Evolutionary conservation across 2,888 invertebrate genomes (phyloP).

Genomic region (Cataglyphis livida): DNA sequence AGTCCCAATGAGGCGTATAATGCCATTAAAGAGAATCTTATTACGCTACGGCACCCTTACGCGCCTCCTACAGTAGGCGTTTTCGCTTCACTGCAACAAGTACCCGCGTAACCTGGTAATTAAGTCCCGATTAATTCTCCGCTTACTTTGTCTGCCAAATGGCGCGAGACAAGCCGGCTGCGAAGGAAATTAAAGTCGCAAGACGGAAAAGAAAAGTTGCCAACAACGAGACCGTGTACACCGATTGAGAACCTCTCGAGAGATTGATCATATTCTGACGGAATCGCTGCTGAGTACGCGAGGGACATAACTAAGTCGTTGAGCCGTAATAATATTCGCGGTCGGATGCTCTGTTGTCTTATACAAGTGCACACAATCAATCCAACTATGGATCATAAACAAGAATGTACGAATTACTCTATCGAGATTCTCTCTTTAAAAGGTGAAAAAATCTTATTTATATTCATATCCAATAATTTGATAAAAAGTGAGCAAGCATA

Average conservation of each 20-base stretch:
- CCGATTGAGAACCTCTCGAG: slow-evolving; percentile 45
- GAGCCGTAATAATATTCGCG: slow-evolving; percentile 35
- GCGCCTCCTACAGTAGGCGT: slow-evolving; percentile 73
- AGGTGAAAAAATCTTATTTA: slow-evolving; percentile 25
- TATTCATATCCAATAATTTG: background rate
- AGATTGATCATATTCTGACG: slow-evolving; percentile 51
- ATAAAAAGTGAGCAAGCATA: background rate
- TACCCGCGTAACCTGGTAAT: slow-evolving; percentile 81
- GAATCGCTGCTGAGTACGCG: slow-evolving; percentile 39
- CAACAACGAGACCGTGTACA: background rate
- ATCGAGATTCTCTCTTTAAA: background rate
- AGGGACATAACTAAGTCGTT: slow-evolving; percentile 37
- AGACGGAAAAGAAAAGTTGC: slow-evolving; percentile 50
- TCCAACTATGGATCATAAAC: background rate
- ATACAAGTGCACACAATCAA: slow-evolving; percentile 10
- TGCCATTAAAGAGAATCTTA: slow-evolving; percentile 85
- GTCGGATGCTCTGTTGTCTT: slow-evolving; percentile 21
- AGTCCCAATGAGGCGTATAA: slow-evolving; percentile 86
- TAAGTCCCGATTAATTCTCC: slow-evolving; percentile 83
- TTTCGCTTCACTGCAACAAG: slow-evolving; percentile 81
- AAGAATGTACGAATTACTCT: slow-evolving; percentile 4
- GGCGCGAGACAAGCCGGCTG: slow-evolving; percentile 66
- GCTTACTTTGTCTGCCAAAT: slow-evolving; percentile 78
- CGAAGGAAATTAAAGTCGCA: slow-evolving; percentile 58
- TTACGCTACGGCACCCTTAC: slow-evolving; percentile 81